A percentile compares a stretch with the other conserved stretches of the same genome.
Conservation (phyloP, 1,140 invertebrate genomes). For the Cotesia glomerata region DNA sequence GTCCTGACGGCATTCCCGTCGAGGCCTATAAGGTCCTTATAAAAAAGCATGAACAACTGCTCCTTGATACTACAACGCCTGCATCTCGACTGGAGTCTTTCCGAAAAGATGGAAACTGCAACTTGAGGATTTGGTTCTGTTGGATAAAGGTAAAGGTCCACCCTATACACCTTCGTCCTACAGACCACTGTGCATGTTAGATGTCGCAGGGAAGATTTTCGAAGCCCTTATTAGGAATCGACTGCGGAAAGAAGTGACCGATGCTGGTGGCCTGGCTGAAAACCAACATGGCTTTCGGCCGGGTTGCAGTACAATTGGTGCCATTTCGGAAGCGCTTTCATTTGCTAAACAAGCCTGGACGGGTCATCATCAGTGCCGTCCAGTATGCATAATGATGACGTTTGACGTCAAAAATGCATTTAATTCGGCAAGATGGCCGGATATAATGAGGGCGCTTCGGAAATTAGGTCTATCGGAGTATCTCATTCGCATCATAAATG, state of each 20-base stretch:
- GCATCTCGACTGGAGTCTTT: slow-evolving; percentile 6
- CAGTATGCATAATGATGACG: slow-evolving; percentile 29
- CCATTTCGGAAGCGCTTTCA: slow-evolving; percentile 17
- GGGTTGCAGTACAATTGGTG: not conserved
- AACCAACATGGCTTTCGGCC: slow-evolving; percentile 36
- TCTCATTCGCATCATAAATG: slow-evolving; percentile 28
- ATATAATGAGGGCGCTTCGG: not conserved
- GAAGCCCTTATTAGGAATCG: slow-evolving; percentile 29
- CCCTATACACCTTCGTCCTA: slow-evolving; percentile 37
- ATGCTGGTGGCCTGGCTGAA: slow-evolving; percentile 11
- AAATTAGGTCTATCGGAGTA: slow-evolving; percentile 13
- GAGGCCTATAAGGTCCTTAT: slow-evolving; percentile 26
- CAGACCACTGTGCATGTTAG: slow-evolving; percentile 31
- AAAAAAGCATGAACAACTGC: not conserved
- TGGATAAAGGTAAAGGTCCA: slow-evolving; percentile 31
- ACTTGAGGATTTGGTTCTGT: slow-evolving; percentile 23
- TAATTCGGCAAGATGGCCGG: not conserved
- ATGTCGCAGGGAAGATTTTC: slow-evolving; percentile 34
- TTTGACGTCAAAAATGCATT: slow-evolving; percentile 39
- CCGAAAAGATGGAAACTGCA: slow-evolving; percentile 5
- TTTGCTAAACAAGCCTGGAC: slow-evolving; percentile 1
- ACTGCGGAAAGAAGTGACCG: not conserved
- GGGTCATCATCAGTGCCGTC: slow-evolving; percentile 1
- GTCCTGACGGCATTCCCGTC: slow-evolving; percentile 35
- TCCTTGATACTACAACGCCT: slow-evolving; percentile 29